phyloP scores from a whole-genome alignment of 2,888 invertebrate species.

The Laothoe populi region DNA sequence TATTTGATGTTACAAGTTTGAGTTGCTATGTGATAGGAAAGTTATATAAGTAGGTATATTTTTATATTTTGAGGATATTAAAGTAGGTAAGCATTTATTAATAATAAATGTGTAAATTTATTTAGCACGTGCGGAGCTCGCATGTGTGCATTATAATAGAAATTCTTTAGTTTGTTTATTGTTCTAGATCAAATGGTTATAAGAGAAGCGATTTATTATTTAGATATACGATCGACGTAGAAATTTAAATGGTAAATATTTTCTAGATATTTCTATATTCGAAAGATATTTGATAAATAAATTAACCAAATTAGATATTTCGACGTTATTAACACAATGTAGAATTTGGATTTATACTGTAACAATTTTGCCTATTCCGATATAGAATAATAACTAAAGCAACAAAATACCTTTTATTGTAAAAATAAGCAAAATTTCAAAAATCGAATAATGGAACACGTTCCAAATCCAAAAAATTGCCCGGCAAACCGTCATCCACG shows the following conservation, averaged over 20 bases:
- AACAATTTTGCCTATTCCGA: not conserved
- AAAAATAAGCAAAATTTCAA: constrained; percentile 36
- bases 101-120: not conserved
- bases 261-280: too few species aligned
- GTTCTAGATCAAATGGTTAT: not conserved
- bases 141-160: not conserved
- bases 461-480: constrained; percentile 40
- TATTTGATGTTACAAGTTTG: constrained; percentile 8
- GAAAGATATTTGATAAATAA: too few species aligned
- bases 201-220: not conserved
- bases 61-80: not conserved
- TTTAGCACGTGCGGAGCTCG: not conserved
- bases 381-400: not conserved
- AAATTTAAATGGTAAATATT: not conserved
- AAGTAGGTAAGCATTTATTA: not conserved
- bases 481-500: constrained; percentile 46
- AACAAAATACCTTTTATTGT: not conserved
- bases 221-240: not conserved
- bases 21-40: not conserved
- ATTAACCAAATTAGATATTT: too few species aligned
- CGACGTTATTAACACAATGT: too few species aligned
- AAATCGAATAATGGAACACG: constrained; percentile 31
- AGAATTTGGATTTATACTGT: too few species aligned
- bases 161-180: not conserved
- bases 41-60: not conserved